These are phyloP conservation scores for Globicephala melas DNA, from an alignment of 2,113 vertebrate species.

Conservation along the genomic window DNA sequence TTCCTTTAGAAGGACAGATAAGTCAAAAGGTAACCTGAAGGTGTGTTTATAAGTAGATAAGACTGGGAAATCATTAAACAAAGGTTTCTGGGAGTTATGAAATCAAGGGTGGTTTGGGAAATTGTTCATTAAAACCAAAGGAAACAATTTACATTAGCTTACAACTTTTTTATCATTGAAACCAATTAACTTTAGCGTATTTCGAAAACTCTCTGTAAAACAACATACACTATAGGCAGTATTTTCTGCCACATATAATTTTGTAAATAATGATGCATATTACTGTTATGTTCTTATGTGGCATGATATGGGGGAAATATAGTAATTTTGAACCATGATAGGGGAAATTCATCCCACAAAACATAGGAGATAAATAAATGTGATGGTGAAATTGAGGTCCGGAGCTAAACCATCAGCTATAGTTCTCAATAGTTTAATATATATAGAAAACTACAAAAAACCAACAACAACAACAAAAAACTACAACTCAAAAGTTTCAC, in stretches of 20 bases:
- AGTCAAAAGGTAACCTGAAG: conserved; percentile 70
- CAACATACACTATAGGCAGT: not conserved
- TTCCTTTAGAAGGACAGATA: conserved; percentile 78
- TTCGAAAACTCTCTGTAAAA: conserved; percentile 1
- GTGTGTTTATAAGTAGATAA: conserved; percentile 37
- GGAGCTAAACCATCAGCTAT: not conserved
- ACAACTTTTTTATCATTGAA: not conserved
- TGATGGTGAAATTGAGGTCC: not conserved
- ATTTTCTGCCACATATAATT: not conserved
- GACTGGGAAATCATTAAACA: conserved; percentile 35
- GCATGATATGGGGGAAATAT: not conserved
- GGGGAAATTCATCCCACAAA: not conserved
- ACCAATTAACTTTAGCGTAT: not conserved
- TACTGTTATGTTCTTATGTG: not conserved
- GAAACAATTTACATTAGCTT: not conserved
- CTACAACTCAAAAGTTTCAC: not conserved
- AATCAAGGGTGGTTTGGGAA: not conserved
- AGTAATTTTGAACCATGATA: not conserved
- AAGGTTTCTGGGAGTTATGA: conserved; percentile 34
- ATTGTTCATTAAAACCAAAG: not conserved
- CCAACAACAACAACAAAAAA: not conserved
- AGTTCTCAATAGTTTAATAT: not conserved
- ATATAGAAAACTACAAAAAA: not conserved
- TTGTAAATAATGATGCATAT: not conserved
- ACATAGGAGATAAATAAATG: not conserved